Base-by-base conservation (phyloP, 2,797 vertebrate species). In the Sebastes glaucus region DNA sequence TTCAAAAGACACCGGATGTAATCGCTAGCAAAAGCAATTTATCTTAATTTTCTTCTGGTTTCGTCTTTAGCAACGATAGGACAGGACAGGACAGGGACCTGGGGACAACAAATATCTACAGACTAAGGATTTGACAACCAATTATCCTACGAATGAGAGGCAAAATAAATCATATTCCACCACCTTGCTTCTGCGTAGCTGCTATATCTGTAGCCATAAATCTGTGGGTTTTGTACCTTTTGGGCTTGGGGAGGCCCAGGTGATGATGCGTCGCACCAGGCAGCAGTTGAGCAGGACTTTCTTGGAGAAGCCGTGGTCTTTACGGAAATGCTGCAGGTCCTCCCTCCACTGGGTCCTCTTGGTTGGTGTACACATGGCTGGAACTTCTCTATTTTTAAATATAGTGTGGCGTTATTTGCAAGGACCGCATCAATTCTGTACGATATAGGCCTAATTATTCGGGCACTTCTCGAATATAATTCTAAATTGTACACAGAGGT, bases 221-320 rank as follows among this genome's bases (percentile, higher is more conserved):
- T 28, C 33, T 61, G 25, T 75, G 61, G 4, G 7, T 38, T 65
- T 57, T 65, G 90, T 97, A 97, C 96, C 97, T 97, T 94, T 96
- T 62, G 92, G 89, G 60, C 82, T 93, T 32, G 96, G 95, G 74
- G 91, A 94, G 88, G 95, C 95, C 96, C 96, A 97, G 87, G 94
- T 93, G 88, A 97, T 87, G 88, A 97, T 92, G 81, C 93, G 86
- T n/a, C 95, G 96, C 87, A 97, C 91, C 90, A 96, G 90, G 86
- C 96, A 97, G 94, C 96, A 97, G 92, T 96, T 96, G 77, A 96
- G 93, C 77, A 97, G 91, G 35, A 96, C 87, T 91, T 96, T 96
- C 88, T 91, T 96, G 78, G 96, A 96, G 89, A 96, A 93, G 71
- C 93, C 88, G 53, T 95, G 86, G 71, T 96, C 96, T 90, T 95